Conservation (phyloP, 2,113 vertebrate genomes). For the Microtus richardsoni region DNA sequence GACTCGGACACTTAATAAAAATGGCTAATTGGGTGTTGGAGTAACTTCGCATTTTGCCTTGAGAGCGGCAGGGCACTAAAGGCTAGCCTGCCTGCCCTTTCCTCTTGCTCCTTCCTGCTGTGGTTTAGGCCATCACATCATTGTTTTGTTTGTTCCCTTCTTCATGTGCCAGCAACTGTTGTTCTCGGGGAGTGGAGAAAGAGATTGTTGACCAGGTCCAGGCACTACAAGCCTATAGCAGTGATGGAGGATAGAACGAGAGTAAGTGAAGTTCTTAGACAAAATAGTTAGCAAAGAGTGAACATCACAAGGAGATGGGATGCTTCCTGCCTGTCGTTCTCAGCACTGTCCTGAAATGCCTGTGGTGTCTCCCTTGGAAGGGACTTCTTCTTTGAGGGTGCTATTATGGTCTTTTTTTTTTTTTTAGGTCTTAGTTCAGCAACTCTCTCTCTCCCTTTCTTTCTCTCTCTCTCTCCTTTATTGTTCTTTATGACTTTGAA, state of each 20-base stretch:
- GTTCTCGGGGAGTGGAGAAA: not conserved
- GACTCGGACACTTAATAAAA: constrained; percentile 82
- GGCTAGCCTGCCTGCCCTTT: constrained; percentile 62
- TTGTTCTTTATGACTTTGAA: not conserved
- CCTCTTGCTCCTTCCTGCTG: constrained; percentile 60
- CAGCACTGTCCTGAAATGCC: not conserved
- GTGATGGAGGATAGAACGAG: not conserved
- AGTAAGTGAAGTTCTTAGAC: not conserved
- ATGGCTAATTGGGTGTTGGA: constrained; percentile 83
- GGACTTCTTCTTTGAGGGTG: not conserved
- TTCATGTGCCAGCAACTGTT: constrained; percentile 30
- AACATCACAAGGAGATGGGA: not conserved
- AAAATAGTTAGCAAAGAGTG: not conserved
- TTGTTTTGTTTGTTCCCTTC: constrained; percentile 54
- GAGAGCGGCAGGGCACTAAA: not conserved
- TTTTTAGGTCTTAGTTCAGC: not conserved
- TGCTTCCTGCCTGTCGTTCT: not conserved
- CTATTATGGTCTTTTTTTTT: not conserved
- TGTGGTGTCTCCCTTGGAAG: not conserved
- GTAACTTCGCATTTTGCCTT: constrained; percentile 72
- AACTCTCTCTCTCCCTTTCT: not conserved
- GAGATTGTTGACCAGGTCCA: not conserved
- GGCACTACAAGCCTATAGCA: not conserved
- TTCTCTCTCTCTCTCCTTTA: not conserved
- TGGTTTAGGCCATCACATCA: constrained; percentile 55